Evolutionary conservation across 2,113 vertebrate species (phyloP).

Genomic region (Gymnorhina tibicen): DNA sequence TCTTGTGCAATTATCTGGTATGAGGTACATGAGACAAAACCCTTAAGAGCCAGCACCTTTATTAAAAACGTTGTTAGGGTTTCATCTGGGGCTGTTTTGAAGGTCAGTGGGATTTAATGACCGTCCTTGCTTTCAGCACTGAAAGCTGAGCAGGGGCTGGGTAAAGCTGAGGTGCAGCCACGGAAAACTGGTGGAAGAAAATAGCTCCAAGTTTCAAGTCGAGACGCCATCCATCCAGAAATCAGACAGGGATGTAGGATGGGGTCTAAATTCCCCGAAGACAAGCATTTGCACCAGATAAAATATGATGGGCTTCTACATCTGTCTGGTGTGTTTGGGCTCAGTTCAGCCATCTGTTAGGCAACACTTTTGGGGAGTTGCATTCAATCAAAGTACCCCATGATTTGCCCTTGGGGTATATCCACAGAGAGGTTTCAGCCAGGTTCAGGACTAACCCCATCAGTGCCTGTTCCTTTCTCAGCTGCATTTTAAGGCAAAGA

Average conservation of each 20-base stretch:
- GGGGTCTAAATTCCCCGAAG: neutral
- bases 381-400: accelerated
- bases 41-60: neutral
- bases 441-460: neutral
- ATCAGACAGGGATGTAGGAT: neutral
- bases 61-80: neutral
- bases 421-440: accelerated
- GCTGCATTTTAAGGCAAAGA: neutral
- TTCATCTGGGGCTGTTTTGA: neutral
- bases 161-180: neutral
- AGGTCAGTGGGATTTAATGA: neutral
- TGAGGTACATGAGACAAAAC: neutral
- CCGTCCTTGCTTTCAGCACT: accelerated
- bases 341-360: neutral
- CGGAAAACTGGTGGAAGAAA: neutral
- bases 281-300: neutral
- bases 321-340: neutral
- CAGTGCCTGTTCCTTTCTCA: neutral
- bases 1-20: neutral
- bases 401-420: neutral
- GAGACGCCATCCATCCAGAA: neutral
- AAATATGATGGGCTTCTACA: neutral
- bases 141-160: neutral
- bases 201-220: neutral
- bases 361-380: neutral